Evolutionary conservation across 2,113 vertebrate genomes (phyloP).

Genomic region (Heterocephalus glaber): DNA sequence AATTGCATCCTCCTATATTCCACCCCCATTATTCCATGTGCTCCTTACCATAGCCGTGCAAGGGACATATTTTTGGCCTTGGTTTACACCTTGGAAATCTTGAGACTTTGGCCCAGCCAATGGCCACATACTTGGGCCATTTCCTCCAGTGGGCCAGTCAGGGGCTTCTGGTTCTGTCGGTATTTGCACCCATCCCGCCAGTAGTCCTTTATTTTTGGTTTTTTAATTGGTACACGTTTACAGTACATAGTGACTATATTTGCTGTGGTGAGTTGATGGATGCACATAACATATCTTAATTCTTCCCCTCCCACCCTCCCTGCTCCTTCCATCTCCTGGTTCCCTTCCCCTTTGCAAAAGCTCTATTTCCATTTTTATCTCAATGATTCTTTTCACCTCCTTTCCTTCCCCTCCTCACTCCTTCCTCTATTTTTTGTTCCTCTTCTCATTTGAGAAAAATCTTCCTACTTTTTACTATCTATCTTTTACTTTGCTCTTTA

Average conservation of each 20-base stretch:
- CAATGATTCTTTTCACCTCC: neutral
- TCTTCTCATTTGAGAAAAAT: neutral
- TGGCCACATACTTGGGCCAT: neutral
- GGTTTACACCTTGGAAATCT: neutral
- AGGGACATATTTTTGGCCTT: neutral
- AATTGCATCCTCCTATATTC: accelerated
- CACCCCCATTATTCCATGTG: too few relatives aligned
- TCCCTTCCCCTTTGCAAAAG: neutral
- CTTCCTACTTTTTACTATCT: neutral
- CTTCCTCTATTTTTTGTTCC: neutral
- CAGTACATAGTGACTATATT: neutral
- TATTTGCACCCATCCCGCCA: neutral
- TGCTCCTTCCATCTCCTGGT: neutral
- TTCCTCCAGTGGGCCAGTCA: neutral
- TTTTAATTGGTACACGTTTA: neutral
- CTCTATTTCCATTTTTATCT: neutral
- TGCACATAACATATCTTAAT: neutral
- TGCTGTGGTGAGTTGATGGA: neutral
- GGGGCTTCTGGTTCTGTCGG: neutral
- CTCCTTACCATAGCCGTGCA: neutral
- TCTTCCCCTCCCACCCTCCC: neutral
- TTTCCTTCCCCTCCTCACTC: neutral
- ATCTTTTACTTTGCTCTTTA: neutral
- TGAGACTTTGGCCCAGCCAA: neutral
- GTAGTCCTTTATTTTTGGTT: neutral